Evolutionary conservation across 2,797 vertebrate genomes (phyloP).

Genomic region (Sebastolobus altivelis): DNA sequence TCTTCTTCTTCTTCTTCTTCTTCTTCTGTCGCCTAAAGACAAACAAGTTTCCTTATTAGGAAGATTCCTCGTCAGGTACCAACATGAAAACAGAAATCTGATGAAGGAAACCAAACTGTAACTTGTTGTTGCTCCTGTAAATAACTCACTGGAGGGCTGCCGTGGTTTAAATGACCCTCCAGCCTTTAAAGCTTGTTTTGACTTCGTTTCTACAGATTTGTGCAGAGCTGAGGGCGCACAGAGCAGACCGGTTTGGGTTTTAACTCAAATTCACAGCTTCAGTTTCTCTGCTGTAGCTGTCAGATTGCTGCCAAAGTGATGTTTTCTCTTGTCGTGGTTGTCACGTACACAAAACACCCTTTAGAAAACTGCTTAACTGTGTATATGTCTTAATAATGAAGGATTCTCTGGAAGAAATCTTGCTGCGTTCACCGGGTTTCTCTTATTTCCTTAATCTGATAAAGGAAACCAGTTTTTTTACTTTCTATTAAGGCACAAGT

Average conservation of each 20-base stretch:
- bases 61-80: conserved; percentile 44
- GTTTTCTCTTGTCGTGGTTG: neutral
- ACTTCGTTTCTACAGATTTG: neutral
- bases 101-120: conserved; percentile 3
- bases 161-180: neutral
- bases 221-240: neutral
- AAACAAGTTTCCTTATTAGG: conserved; percentile 7
- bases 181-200: conserved; percentile 2
- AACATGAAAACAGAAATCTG: conserved; percentile 42
- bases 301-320: conserved; percentile 7
- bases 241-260: neutral
- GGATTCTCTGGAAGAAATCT: neutral
- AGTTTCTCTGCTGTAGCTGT: conserved; percentile 17
- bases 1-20: neutral
- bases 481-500: neutral
- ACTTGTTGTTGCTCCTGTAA: neutral
- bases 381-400: neutral
- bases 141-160: neutral
- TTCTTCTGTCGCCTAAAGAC: conserved; percentile 29
- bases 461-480: neutral
- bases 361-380: neutral
- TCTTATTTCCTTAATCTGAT: neutral
- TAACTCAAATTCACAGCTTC: neutral
- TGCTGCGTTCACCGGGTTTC: neutral
- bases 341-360: neutral